Conservation (phyloP, 2,888 invertebrate genomes). For the Liodrosophila aerea region DNA sequence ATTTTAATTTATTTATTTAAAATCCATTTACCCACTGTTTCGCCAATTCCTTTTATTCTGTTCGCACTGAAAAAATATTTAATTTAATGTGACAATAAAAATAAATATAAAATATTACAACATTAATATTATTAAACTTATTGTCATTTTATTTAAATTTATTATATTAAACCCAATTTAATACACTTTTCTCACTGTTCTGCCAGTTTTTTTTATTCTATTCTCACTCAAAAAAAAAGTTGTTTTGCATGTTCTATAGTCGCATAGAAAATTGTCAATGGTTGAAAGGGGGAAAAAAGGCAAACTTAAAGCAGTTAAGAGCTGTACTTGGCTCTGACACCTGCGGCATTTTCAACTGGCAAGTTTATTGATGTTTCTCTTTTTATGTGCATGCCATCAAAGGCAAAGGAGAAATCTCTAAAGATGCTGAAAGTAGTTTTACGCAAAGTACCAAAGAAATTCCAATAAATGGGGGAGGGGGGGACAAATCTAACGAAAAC, state of each 20-base stretch:
- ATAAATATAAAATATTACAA: no score
- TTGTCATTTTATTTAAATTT: no score
- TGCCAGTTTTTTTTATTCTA: neutral
- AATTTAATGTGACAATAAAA: no score
- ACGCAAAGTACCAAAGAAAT: conserved; percentile 61
- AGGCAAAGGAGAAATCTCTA: conserved; percentile 40
- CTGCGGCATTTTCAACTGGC: conserved; percentile 33
- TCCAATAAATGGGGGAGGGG: conserved; percentile 41
- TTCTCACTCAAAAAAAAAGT: neutral
- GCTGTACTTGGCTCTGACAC: conserved; percentile 22
- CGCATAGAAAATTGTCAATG: conserved; percentile 7
- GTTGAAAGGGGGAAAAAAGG: conserved; percentile 3
- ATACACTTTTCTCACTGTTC: no score
- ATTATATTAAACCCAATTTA: no score
- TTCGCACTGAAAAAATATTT: no score
- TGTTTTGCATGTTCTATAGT: conserved; percentile 39
- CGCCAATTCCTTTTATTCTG: no score
- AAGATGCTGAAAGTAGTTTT: conserved; percentile 57
- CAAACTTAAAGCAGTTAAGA: conserved; percentile 23
- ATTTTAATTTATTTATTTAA: no score
- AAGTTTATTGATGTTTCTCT: conserved; percentile 42
- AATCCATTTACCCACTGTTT: no score
- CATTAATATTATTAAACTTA: no score
- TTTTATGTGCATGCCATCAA: conserved; percentile 44
- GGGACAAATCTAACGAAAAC: conserved; percentile 7